phyloP scores from a whole-genome alignment of 1,140 invertebrate genomes.

The Apis laboriosa region DNA sequence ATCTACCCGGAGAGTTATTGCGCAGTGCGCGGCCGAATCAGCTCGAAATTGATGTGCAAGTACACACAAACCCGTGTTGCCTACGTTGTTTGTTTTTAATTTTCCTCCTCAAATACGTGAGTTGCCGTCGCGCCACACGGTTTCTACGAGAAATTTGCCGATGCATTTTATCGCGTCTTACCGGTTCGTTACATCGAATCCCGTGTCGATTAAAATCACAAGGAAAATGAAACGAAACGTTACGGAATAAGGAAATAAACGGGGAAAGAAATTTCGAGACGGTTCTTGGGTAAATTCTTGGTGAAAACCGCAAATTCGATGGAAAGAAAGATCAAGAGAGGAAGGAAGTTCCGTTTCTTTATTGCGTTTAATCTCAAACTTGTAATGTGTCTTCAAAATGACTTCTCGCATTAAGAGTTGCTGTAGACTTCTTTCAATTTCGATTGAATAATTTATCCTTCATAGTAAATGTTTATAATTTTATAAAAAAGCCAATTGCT shows the following conservation, averaged over 20 bases:
- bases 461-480: too few species aligned
- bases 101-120: slow-evolving; percentile 48
- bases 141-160: neutral
- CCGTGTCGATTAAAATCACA: neutral
- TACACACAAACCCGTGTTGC: slow-evolving; percentile 3
- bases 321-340: too few species aligned
- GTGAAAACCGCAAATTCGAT: too few species aligned
- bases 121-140: slow-evolving; percentile 23
- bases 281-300: neutral
- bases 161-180: neutral
- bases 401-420: too few species aligned
- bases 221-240: neutral
- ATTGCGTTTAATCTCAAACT: too few species aligned
- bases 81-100: slow-evolving; percentile 61
- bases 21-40: slow-evolving; percentile 34
- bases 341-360: too few species aligned
- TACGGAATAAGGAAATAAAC: neutral
- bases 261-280: neutral
- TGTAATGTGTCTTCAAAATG: too few species aligned
- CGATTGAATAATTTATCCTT: too few species aligned
- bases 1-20: slow-evolving; percentile 43
- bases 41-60: slow-evolving; percentile 50
- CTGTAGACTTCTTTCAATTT: too few species aligned
- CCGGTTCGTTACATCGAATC: neutral
- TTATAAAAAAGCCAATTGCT: too few species aligned